Evolutionary conservation across 2,113 vertebrate genomes (phyloP), one percentile per base, ranked within the genome.

Genomic region (Dromiciops gliroides): DNA sequence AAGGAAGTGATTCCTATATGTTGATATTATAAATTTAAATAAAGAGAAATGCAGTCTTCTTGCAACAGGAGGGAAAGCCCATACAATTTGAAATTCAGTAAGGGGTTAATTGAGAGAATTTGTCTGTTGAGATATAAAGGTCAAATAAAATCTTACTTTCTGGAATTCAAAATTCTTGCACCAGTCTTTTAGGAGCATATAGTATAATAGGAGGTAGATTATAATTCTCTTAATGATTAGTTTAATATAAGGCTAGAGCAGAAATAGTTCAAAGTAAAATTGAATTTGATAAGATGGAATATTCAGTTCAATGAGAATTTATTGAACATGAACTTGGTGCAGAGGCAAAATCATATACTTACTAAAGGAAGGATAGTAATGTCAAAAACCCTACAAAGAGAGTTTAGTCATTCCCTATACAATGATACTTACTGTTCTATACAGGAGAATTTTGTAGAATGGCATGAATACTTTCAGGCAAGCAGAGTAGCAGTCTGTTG

Each of bases 41-140:
- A 97, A 95, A 93, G 95, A 98, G 95, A 95, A 53, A 97, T 98
- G 75, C 12, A n/a, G 50, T 48, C 97, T 97, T 97, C 94, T 96
- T 97, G 53, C 94, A 97, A 96, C 96, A 88, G 26, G 48, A 94
- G 4, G 48, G 50, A 95, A 89, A 96, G 92, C 89, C 91, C 89
- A 95, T 98, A 89, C 94, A 96, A 96, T 92, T 75, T 94, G 26
- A 94, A 95, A 96, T 92, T 56, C 96, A 51, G 96, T 91, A 96
- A 97, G 96, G 60, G 93, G 90, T 89, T 89, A 97, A 89, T 89
- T 90, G 51, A 60, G 95, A 1, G 90, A 56, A 96, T 52, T 92
- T 94, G 19, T 92, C 92, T 97, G 91, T 92, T 9, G 48, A 94
- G 91, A 92, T 89, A 96, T 95, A 94, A 93, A 97, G n/a, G 95